phyloP scores from a whole-genome alignment of 2,797 vertebrate species.

The Todus mexicanus region DNA sequence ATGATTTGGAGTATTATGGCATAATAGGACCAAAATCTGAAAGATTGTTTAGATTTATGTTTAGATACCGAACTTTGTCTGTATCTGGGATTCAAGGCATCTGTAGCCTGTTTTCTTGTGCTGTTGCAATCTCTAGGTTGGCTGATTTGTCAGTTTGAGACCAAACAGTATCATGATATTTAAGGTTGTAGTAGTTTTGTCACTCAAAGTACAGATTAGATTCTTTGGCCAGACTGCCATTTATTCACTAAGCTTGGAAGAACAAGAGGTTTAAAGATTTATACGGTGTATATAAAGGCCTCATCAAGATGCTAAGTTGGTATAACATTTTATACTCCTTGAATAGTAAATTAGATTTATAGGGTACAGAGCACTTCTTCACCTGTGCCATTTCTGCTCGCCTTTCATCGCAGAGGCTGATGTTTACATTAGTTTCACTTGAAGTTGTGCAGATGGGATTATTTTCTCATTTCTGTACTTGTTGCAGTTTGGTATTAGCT shows the following conservation, averaged over 20 bases:
- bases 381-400: background rate
- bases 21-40: background rate
- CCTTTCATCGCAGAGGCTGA: background rate
- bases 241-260: background rate
- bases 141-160: background rate
- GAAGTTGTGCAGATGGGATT: background rate
- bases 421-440: background rate
- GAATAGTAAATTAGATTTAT: background rate
- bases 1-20: background rate
- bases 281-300: background rate
- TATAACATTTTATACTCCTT: background rate
- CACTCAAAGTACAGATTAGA: background rate
- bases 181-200: background rate
- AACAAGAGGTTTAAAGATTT: background rate
- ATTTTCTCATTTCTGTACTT: background rate
- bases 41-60: background rate
- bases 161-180: background rate
- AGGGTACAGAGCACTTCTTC: background rate
- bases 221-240: background rate
- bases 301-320: background rate
- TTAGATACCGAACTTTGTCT: background rate
- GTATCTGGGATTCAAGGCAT: background rate
- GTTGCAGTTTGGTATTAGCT: background rate
- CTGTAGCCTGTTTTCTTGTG: background rate
- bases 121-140: background rate